Percentiles rank a stretch among this genome's conserved stretches.
Conservation (phyloP, 2,797 vertebrate species). For the Characodon lateralis region DNA sequence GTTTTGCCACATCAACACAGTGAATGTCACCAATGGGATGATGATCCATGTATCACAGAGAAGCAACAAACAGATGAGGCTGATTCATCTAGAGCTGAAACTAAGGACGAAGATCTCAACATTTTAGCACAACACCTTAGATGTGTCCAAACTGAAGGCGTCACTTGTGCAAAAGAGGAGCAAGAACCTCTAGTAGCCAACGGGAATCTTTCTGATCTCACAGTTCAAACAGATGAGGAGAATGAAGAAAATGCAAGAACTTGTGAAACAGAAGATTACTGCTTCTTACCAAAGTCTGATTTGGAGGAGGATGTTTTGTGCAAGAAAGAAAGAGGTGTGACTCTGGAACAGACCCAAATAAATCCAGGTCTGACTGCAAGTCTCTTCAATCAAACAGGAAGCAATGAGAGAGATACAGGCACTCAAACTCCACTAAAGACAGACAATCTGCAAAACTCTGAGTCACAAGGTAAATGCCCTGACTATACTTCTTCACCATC, state of each 20-base stretch:
- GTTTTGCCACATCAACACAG: constrained; percentile 18
- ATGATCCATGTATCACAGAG: constrained; percentile 10
- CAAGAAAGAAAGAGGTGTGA: constrained; percentile 7
- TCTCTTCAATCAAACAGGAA: constrained; percentile 11
- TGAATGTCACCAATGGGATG: constrained; percentile 15
- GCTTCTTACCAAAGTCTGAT: constrained; percentile 1
- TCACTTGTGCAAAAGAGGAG: constrained; percentile 20
- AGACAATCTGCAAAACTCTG: neutral
- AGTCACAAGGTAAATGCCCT: constrained; percentile 2
- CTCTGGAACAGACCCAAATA: constrained; percentile 17
- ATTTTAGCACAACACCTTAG: constrained; percentile 16
- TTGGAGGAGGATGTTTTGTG: constrained; percentile 5
- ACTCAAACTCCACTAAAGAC: constrained; percentile 24
- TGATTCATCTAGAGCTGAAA: constrained; percentile 17
- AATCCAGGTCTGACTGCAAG: constrained; percentile 5
- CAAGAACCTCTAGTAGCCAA: constrained; percentile 9
- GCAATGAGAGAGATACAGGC: constrained; percentile 18
- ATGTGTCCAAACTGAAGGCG: constrained; percentile 8
- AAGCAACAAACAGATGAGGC: constrained; percentile 25
- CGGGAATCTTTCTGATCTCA: constrained; percentile 1
- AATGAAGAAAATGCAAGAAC: constrained; percentile 12
- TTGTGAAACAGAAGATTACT: neutral
- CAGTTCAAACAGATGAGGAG: constrained; percentile 8
- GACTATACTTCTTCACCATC: constrained; percentile 6
- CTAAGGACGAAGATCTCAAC: constrained; percentile 15